Conservation (phyloP, 2,113 vertebrate species). For the Hippocampus barbouri region DNA sequence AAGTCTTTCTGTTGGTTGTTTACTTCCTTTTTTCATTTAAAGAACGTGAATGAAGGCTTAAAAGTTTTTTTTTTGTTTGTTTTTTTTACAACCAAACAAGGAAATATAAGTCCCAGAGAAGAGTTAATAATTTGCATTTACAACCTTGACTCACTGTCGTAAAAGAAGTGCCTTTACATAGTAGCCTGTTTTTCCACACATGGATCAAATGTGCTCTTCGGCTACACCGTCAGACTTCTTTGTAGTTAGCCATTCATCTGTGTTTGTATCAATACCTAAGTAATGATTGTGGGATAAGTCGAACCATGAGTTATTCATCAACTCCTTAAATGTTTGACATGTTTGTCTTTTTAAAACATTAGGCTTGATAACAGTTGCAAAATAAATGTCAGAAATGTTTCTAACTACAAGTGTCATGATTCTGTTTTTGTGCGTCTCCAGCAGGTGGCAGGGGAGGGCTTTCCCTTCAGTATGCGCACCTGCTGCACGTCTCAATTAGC, state of each 20-base stretch:
- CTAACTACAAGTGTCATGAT: too few relatives aligned
- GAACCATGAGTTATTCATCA: conserved; percentile 28
- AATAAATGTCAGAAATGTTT: too few relatives aligned
- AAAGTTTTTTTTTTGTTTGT: conserved; percentile 4
- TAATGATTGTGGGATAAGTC: conserved; percentile 36
- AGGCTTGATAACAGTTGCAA: not conserved
- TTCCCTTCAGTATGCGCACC: too few relatives aligned
- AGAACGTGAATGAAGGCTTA: not conserved
- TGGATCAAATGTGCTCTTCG: not conserved
- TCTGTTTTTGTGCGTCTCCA: too few relatives aligned
- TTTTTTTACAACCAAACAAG: conserved; percentile 6
- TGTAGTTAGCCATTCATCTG: conserved; percentile 7
- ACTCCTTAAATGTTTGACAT: conserved; percentile 37
- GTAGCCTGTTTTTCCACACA: not conserved
- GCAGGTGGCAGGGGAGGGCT: too few relatives aligned
- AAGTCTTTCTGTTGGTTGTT: not conserved
- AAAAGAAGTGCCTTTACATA: not conserved
- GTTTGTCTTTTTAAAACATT: conserved; percentile 12
- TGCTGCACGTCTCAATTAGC: too few relatives aligned
- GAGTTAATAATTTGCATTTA: conserved; percentile 38
- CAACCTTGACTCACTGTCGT: not conserved
- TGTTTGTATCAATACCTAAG: conserved; percentile 13
- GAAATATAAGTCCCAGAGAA: not conserved
- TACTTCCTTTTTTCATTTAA: conserved; percentile 11
- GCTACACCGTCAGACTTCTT: not conserved